Base-by-base conservation (phyloP, 2,113 vertebrate genomes). In the Leucoraja erinaceus region DNA sequence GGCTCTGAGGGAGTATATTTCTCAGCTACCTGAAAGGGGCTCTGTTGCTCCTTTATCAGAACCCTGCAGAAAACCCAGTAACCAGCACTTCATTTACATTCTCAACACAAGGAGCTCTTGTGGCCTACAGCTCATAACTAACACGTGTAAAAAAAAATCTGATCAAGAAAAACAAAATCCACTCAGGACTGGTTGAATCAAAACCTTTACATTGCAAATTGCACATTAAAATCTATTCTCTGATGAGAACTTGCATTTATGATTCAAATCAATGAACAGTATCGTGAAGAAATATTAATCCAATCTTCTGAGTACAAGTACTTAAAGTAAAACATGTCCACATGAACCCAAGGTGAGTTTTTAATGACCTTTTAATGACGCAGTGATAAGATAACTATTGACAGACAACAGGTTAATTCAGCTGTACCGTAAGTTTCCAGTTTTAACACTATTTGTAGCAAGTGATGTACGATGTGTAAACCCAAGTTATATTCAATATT, bases 21-120 rank as follows among this genome's bases (percentile, higher is more conserved):
- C 75, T 31, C 75, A 31, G 75, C 28, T 31, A 76, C 28, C 75
- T 76, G 75, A 76, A 76, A 76, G 75, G 70, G 28, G 28, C 75
- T 76, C 28, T 76, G 75, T 76, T 77, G 10, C 75, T 77, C 31
- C 75, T 77, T 77, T 77, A 31, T 77, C 75, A 33, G 75, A 77
- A 77, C 16, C 75, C 16, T 33, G n/a, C 75, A 33, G n/a, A 77
- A 77, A 77, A 14, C 75, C 75, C n/a, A 77, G 75, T 77, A 33
- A 14, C 75, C 75, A 77, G n/a, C n/a, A 77, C n/a, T 31, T 77
- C 75, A 77, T 77, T 77, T 77, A 77, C 75, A 33, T 77, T 77
- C 75, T 77, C 75, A n/a, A 77, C n/a, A 77, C 75, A 77, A 77
- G 75, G 31, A 77, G 31, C 75, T 77, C 75, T 77, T 77, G 75